Evolutionary conservation across 2,888 invertebrate genomes (phyloP).

Genomic region (Leptodirus hochenwartii): DNA sequence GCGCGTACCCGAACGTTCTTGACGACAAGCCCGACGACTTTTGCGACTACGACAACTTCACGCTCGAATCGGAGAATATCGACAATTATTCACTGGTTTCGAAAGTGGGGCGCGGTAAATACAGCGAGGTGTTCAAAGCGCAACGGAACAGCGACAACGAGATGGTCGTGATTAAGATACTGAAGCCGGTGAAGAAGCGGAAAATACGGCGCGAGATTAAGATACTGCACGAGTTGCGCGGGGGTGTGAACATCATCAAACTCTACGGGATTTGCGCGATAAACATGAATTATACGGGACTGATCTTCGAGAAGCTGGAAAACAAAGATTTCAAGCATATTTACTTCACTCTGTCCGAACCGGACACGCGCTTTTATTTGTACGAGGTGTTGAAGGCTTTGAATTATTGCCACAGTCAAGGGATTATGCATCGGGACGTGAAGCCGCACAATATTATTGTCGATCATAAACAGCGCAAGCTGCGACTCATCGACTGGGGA

Average conservation of each 20-base stretch:
- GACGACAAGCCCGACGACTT: constrained; percentile 20
- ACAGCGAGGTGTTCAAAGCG: constrained; percentile 26
- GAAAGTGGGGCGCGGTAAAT: constrained; percentile 27
- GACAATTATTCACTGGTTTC: constrained; percentile 21
- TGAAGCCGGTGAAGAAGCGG: constrained; percentile 25
- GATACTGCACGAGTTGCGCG: constrained; percentile 24
- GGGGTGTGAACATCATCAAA: constrained; percentile 23
- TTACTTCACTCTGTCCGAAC: constrained; percentile 23
- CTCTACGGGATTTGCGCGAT: constrained; percentile 17
- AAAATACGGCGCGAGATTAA: constrained; percentile 27
- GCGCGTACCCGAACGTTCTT: constrained; percentile 23
- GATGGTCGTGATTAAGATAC: constrained; percentile 23
- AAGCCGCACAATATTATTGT: constrained; percentile 27
- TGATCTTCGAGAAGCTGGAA: constrained; percentile 23
- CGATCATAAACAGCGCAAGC: constrained; percentile 20
- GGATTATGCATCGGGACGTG: constrained; percentile 27
- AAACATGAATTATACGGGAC: constrained; percentile 18
- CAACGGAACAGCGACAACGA: constrained; percentile 16
- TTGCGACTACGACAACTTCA: constrained; percentile 23
- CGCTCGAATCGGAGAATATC: constrained; percentile 19
- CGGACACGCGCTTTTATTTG: constrained; percentile 25
- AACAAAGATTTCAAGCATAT: constrained; percentile 25
- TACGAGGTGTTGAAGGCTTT: constrained; percentile 28
- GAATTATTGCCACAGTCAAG: constrained; percentile 25
- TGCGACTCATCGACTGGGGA: constrained; percentile 26